Evolutionary conservation across 2,797 vertebrate species (phyloP).

Genomic region (Acipenser transmontanus): DNA sequence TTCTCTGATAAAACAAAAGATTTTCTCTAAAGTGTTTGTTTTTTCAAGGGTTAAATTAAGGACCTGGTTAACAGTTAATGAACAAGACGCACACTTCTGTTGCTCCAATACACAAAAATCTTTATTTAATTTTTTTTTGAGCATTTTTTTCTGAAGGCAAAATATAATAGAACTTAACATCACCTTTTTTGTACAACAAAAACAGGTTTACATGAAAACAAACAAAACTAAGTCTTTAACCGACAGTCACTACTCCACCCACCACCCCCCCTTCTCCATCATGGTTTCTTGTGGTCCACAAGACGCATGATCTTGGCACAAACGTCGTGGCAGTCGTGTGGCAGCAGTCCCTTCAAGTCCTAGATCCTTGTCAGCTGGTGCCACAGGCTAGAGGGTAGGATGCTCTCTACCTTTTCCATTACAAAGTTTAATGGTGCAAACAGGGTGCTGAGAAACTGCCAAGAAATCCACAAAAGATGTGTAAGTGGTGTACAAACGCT

Average conservation of each 20-base stretch:
- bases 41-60: too few relatives aligned
- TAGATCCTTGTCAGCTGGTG: constrained; percentile 96
- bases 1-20: too few relatives aligned
- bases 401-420: constrained; percentile 98
- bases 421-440: constrained; percentile 97
- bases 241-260: constrained; percentile 54
- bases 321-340: constrained; percentile 39
- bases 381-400: constrained; percentile 95
- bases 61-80: too few relatives aligned
- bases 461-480: constrained; percentile 32
- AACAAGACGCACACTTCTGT: constrained; percentile 22
- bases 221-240: constrained; percentile 59
- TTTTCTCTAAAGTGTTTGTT: too few relatives aligned
- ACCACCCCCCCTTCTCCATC: constrained; percentile 58
- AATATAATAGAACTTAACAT: constrained; percentile 76
- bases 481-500: not conserved
- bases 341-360: constrained; percentile 39
- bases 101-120: constrained; percentile 86
- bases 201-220: constrained; percentile 78
- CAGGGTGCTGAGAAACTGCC: constrained; percentile 93
- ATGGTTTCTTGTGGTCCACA: constrained; percentile 64
- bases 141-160: constrained; percentile 73
- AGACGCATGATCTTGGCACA: constrained; percentile 61
- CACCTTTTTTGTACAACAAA: constrained; percentile 82
- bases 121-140: constrained; percentile 68